Evolutionary conservation across 1,140 invertebrate genomes (phyloP).

Genomic region (Neodiprion pinetum): DNA sequence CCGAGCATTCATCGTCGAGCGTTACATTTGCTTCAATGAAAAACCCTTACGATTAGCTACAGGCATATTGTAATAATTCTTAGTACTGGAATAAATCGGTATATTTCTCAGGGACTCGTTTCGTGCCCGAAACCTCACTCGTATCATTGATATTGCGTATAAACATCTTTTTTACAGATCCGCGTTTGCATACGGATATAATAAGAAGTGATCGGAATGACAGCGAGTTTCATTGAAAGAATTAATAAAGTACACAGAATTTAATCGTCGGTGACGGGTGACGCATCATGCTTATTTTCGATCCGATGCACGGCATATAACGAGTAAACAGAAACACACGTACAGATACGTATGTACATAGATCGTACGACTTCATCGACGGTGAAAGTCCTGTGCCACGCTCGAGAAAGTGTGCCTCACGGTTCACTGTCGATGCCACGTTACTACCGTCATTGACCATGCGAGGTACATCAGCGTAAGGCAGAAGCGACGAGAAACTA

Average conservation of each 20-base stretch:
- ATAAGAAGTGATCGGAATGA: too few relatives aligned
- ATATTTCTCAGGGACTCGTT: not conserved
- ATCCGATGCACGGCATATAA: too few relatives aligned
- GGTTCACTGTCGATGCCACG: not conserved
- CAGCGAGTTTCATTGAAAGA: too few relatives aligned
- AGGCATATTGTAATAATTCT: not conserved
- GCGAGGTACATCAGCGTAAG: too few relatives aligned
- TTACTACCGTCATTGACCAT: too few relatives aligned
- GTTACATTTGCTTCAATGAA: not conserved
- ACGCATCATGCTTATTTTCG: too few relatives aligned
- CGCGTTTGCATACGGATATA: too few relatives aligned
- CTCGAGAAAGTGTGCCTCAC: not conserved
- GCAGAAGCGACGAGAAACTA: slow-evolving; percentile 55
- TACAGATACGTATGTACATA: too few relatives aligned
- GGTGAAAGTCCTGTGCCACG: slow-evolving; percentile 54
- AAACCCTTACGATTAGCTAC: not conserved
- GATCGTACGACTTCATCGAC: slow-evolving; percentile 49
- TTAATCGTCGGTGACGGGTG: too few relatives aligned
- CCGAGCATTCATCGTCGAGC: not conserved
- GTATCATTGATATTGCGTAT: not conserved
- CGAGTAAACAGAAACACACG: too few relatives aligned
- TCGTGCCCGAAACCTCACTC: not conserved
- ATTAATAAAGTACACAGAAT: too few relatives aligned
- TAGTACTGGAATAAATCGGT: not conserved
- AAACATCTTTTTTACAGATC: too few relatives aligned